These are phyloP conservation scores for Carterocephalus palaemon DNA, from an alignment of 2,888 invertebrate species.

Conservation along the genomic window DNA sequence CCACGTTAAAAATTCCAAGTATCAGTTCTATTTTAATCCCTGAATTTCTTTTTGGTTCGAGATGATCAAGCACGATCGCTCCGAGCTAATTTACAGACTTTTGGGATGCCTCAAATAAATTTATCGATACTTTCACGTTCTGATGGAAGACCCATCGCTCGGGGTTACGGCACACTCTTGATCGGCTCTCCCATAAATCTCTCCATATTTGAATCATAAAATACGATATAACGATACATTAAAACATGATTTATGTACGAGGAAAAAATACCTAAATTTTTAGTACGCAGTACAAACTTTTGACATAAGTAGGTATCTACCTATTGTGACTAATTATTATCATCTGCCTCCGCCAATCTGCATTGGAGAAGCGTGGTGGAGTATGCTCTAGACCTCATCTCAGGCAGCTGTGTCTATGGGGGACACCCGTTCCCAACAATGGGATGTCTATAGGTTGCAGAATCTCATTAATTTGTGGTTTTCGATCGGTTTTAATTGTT, in stretches of 20 bases:
- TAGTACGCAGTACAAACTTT: neutral
- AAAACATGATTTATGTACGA: constrained; percentile 15
- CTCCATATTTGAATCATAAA: constrained; percentile 28
- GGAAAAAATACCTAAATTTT: constrained; percentile 15
- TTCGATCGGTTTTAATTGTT: no score
- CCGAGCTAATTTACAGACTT: constrained; percentile 43
- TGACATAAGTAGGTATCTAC: no score
- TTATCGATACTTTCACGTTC: constrained; percentile 41
- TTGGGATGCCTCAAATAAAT: constrained; percentile 39
- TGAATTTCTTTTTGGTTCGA: constrained; percentile 24
- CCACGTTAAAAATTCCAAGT: no score
- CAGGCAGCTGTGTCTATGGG: no score
- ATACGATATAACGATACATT: constrained; percentile 21
- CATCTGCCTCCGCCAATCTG: neutral
- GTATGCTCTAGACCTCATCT: no score
- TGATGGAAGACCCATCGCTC: constrained; percentile 43
- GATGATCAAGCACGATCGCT: constrained; percentile 42
- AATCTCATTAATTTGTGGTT: no score
- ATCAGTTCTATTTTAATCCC: no score
- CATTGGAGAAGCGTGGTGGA: no score
- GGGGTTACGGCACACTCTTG: constrained; percentile 33
- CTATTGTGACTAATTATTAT: constrained; percentile 4
- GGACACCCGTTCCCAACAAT: no score
- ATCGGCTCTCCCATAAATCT: constrained; percentile 30
- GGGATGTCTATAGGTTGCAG: no score